phyloP scores from a whole-genome alignment of 2,888 invertebrate genomes.

The Tholera decimalis region DNA sequence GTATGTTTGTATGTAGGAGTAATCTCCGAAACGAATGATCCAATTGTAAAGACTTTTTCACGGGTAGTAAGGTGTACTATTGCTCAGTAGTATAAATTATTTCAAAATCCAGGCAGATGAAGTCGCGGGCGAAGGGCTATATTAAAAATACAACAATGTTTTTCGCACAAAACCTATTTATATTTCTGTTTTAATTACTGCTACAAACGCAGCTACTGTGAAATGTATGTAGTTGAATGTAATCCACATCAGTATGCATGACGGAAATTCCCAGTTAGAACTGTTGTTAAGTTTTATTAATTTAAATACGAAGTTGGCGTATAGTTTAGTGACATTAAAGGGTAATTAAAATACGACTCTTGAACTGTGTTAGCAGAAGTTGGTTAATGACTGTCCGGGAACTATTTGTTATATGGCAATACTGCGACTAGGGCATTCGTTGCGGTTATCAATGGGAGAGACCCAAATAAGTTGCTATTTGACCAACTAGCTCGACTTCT shows the following conservation, averaged over 20 bases:
- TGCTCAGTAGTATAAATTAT: no score
- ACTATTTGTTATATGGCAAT: constrained; percentile 46
- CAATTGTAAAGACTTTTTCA: no score
- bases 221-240: constrained; percentile 45
- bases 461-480: background rate
- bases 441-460: constrained; percentile 35
- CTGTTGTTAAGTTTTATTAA: constrained; percentile 62
- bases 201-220: constrained; percentile 24
- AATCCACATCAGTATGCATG: constrained; percentile 55
- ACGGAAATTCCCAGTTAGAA: constrained; percentile 52
- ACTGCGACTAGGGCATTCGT: constrained; percentile 15
- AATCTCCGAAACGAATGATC: no score
- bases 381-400: constrained; percentile 34
- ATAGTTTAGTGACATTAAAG: constrained; percentile 45
- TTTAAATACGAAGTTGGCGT: constrained; percentile 52
- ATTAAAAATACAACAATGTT: background rate
- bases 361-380: constrained; percentile 17
- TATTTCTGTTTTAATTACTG: constrained; percentile 17
- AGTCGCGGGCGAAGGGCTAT: no score
- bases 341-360: constrained; percentile 49
- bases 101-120: no score
- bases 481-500: background rate
- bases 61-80: no score
- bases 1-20: no score
- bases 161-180: background rate